A percentile compares a stretch with the other conserved stretches of the same genome.
phyloP scores from a whole-genome alignment of 2,113 vertebrate species.

The Cervus canadensis region DNA sequence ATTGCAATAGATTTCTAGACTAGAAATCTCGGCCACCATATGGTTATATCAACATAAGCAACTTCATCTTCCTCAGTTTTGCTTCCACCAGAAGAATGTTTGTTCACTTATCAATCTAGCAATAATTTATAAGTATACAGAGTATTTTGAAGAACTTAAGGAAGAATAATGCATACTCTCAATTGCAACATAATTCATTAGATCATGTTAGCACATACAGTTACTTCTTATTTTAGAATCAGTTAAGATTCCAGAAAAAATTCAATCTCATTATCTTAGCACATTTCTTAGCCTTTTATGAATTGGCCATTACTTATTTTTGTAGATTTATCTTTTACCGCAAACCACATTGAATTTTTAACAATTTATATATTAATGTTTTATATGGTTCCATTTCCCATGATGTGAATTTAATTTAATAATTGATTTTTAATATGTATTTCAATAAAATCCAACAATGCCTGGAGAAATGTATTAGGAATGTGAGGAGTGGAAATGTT shows the following conservation, averaged over 20 bases:
- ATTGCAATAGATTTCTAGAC: neutral
- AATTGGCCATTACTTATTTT: neutral
- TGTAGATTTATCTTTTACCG: neutral
- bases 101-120: neutral
- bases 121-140: neutral
- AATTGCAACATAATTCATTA: neutral
- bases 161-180: neutral
- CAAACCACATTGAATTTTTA: neutral
- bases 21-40: neutral
- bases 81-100: neutral
- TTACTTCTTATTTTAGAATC: neutral
- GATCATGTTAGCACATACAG: neutral
- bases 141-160: neutral
- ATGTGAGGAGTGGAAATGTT: neutral
- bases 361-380: neutral
- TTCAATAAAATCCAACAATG: neutral
- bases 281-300: neutral
- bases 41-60: neutral
- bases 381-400: neutral
- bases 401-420: neutral
- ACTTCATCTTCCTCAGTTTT: neutral
- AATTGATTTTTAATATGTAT: neutral
- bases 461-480: neutral
- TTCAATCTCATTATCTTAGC: neutral
- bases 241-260: neutral